Evolutionary conservation across 2,797 vertebrate genomes (phyloP).

Genomic region (Coregonus ussuriensis): DNA sequence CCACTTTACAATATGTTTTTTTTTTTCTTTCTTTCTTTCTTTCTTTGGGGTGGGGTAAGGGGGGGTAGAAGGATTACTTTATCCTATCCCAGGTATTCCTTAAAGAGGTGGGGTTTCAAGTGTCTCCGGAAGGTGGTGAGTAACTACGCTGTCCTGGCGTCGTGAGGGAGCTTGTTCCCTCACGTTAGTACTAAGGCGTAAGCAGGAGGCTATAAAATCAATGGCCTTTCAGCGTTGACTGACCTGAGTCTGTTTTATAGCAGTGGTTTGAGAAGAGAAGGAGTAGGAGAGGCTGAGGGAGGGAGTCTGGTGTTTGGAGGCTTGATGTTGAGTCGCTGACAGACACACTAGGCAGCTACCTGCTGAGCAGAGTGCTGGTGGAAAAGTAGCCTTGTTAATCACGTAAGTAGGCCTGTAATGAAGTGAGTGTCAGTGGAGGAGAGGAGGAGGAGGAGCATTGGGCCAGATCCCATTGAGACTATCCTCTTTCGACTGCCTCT

Average conservation of each 20-base stretch:
- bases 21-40: too few species aligned
- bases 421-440: conserved; percentile 61
- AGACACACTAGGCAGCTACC: conserved; percentile 24
- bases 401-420: conserved; percentile 73
- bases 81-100: too few species aligned
- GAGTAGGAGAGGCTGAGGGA: neutral
- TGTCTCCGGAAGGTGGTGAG: too few species aligned
- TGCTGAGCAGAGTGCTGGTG: conserved; percentile 53
- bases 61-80: too few species aligned
- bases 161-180: too few species aligned
- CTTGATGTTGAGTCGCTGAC: conserved; percentile 38
- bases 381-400: conserved; percentile 73
- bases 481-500: conserved; percentile 58
- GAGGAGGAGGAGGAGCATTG: conserved; percentile 41
- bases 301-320: neutral
- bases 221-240: neutral
- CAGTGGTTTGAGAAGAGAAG: neutral
- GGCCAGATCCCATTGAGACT: conserved; percentile 67
- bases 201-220: neutral
- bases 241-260: neutral
- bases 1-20: too few species aligned
- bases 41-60: too few species aligned
- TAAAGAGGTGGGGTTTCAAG: too few species aligned
- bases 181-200: neutral
- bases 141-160: too few species aligned